These are phyloP conservation scores for Aricia agestis DNA, from an alignment of 1,140 invertebrate genomes.

Conservation along the genomic window DNA sequence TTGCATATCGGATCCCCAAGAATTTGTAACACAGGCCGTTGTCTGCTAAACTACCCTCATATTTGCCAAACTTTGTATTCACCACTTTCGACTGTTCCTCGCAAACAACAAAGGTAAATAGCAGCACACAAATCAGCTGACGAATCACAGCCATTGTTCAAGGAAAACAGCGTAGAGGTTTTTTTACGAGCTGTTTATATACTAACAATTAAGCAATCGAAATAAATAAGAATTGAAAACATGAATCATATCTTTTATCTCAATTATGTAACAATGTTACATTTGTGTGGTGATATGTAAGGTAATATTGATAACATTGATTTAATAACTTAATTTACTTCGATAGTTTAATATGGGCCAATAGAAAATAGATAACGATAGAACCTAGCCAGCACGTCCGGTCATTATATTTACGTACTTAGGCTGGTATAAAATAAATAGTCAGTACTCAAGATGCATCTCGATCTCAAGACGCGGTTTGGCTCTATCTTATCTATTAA, in stretches of 20 bases:
- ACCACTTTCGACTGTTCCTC: conserved; percentile 44
- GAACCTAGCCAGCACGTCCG: too few species aligned
- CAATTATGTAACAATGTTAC: neutral
- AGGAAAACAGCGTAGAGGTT: neutral
- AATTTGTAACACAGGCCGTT: conserved; percentile 58
- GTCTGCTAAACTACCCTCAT: conserved; percentile 49
- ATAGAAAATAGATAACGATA: neutral
- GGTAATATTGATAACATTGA: neutral
- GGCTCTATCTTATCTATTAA: too few species aligned
- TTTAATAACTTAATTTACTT: neutral
- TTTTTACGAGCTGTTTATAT: conserved; percentile 1
- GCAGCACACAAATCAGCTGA: conserved; percentile 33
- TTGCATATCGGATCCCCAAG: conserved; percentile 55
- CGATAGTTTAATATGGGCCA: neutral
- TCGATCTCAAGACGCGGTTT: too few species aligned
- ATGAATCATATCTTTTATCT: conserved; percentile 8
- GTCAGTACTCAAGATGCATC: too few species aligned
- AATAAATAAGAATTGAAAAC: neutral
- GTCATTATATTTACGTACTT: too few species aligned
- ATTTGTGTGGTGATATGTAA: neutral
- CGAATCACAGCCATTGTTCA: conserved; percentile 24
- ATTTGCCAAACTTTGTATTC: conserved; percentile 50
- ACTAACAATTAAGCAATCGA: neutral
- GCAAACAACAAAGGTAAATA: conserved; percentile 29
- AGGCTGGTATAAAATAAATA: too few species aligned